These are phyloP conservation scores for Falco concolor DNA, from an alignment of 2,797 vertebrate genomes.

Conservation along the genomic window DNA sequence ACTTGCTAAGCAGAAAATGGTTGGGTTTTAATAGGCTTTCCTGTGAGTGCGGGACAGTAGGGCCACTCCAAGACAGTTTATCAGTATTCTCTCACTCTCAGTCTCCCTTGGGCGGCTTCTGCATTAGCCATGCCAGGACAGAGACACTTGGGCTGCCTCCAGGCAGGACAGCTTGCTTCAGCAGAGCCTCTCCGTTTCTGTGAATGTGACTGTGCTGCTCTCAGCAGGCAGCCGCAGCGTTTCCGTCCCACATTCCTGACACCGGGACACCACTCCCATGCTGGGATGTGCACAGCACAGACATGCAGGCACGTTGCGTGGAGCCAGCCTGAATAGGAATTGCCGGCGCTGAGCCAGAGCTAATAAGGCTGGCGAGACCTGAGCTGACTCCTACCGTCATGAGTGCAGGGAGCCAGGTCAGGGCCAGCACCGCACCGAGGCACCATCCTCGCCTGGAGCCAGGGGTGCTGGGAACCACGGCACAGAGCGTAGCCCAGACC, in stretches of 20 bases:
- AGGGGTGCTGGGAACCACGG: not conserved
- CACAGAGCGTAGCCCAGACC: not conserved
- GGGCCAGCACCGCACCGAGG: not conserved
- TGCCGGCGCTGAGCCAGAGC: conserved; percentile 17
- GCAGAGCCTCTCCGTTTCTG: not conserved
- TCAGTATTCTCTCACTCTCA: conserved; percentile 14
- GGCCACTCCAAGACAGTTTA: not conserved
- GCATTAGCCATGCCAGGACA: not conserved
- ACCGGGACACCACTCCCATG: conserved; percentile 50
- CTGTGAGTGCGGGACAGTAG: not conserved
- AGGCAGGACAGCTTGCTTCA: conserved; percentile 15
- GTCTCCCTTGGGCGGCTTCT: conserved; percentile 36
- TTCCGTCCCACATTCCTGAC: conserved; percentile 54
- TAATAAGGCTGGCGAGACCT: conserved; percentile 48
- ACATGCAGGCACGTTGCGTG: conserved; percentile 28
- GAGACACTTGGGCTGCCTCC: conserved; percentile 31
- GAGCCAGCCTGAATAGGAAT: conserved; percentile 39
- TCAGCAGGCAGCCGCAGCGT: conserved; percentile 36
- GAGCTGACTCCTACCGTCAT: conserved; percentile 31
- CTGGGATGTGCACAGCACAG: conserved; percentile 18
- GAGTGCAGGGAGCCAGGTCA: not conserved
- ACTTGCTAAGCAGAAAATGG: not conserved
- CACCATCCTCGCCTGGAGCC: not conserved
- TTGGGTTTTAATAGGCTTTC: not conserved
- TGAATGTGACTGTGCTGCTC: conserved; percentile 15